A percentile compares a stretch with the other conserved stretches of the same genome.
phyloP scores from a whole-genome alignment of 2,888 invertebrate species.

The Trichogramma dendrolimi region DNA sequence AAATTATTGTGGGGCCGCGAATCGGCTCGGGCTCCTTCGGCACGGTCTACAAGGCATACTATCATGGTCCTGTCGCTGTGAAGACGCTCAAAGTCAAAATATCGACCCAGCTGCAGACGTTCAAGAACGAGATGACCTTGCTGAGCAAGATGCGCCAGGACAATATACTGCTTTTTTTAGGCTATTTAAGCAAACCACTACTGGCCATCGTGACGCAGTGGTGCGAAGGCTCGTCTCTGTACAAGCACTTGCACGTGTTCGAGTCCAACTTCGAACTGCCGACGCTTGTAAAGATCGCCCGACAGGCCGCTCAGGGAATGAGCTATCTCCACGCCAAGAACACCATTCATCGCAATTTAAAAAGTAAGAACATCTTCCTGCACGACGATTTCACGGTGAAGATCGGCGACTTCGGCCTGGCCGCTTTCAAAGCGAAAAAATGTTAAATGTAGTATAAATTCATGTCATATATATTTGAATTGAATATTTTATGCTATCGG shows the following conservation, averaged over 20 bases:
- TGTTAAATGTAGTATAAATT: no score
- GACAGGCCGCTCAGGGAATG: conserved; percentile 99
- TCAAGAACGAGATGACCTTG: conserved; percentile 97
- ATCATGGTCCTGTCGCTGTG: conserved; percentile 97
- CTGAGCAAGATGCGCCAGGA: conserved; percentile 92
- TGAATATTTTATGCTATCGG: no score
- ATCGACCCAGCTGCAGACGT: conserved; percentile 92
- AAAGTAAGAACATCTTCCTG: conserved; percentile 98
- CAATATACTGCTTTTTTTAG: conserved; percentile 97
- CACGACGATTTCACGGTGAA: conserved; percentile 98
- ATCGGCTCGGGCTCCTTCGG: conserved; percentile 99
- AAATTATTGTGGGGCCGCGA: conserved; percentile 84
- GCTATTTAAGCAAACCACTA: conserved; percentile 93
- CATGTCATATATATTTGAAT: no score
- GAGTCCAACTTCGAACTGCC: conserved; percentile 91
- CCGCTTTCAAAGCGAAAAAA: conserved; percentile 84
- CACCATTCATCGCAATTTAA: conserved; percentile 96
- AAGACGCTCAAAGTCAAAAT: conserved; percentile 97
- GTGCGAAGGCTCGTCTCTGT: conserved; percentile 97
- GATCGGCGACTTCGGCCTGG: conserved; percentile 96
- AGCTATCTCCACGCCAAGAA: conserved; percentile 98
- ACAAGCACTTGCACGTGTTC: conserved; percentile 93
- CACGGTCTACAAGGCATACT: conserved; percentile 96
- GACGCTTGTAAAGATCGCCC: conserved; percentile 89
- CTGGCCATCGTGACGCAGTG: conserved; percentile 98